A percentile compares a stretch with the other conserved stretches of the same genome.
These are phyloP conservation scores for Myiozetetes cayanensis DNA, from an alignment of 2,113 vertebrate genomes.

Conservation along the genomic window DNA sequence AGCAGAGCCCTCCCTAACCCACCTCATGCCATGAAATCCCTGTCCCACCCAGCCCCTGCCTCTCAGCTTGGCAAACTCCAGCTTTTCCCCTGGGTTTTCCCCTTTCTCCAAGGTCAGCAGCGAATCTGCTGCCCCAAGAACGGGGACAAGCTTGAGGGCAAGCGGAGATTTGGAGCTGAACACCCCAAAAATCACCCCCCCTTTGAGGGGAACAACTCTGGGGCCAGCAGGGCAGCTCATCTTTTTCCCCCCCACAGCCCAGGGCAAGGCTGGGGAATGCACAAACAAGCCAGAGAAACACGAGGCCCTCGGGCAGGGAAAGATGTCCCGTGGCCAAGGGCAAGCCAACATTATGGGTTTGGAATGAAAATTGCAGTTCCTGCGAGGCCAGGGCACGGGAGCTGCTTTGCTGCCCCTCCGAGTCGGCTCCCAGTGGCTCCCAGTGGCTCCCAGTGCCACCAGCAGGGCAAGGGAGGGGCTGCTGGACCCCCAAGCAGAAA, in stretches of 20 bases:
- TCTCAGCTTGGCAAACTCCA: not conserved
- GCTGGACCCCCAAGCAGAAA: not conserved
- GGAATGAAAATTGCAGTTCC: not conserved
- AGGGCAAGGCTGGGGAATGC: not conserved
- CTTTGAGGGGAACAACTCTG: accelerated
- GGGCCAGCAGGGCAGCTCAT: not conserved
- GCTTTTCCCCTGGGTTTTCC: not conserved
- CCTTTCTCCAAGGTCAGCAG: not conserved
- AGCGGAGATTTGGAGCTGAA: not conserved
- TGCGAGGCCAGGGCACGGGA: not conserved
- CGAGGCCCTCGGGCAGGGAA: not conserved
- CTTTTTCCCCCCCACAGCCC: not conserved
- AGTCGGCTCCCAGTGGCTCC: not conserved
- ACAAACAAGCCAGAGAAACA: not conserved
- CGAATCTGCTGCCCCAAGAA: not conserved
- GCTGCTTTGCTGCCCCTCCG: not conserved
- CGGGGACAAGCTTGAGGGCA: accelerated
- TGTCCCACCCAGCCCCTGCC: not conserved
- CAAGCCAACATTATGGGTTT: not conserved
- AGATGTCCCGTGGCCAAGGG: not conserved
- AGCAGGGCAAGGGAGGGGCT: not conserved
- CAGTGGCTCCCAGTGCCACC: not conserved
- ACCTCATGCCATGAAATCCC: accelerated
- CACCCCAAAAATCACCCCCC: not conserved
- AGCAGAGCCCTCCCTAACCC: not conserved